A percentile compares a stretch with the other conserved stretches of the same genome.
Conservation (phyloP, 2,113 vertebrate species). For the Odontesthes bonariensis region DNA sequence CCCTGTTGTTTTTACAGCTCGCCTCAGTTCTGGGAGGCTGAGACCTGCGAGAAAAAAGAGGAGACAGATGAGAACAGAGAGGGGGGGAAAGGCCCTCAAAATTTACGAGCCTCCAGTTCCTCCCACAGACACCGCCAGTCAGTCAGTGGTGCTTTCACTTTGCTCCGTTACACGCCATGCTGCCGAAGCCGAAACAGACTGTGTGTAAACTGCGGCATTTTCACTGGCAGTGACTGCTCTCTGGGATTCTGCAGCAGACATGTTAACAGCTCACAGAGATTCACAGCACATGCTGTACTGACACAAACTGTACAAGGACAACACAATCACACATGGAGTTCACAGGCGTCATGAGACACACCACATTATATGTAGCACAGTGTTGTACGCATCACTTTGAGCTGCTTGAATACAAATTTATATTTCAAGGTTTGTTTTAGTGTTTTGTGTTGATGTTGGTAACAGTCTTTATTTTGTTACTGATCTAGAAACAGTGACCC, state of each 20-base stretch:
- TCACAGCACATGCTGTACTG: constrained; percentile 61
- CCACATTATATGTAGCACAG: not conserved
- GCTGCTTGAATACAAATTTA: not conserved
- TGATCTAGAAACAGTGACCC: not conserved
- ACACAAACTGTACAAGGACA: constrained; percentile 32
- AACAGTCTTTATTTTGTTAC: not conserved
- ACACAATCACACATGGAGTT: constrained; percentile 33
- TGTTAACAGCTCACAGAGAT: constrained; percentile 53
- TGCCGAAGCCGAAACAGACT: constrained; percentile 25
- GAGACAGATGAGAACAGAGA: constrained; percentile 1
- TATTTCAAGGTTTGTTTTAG: not conserved
- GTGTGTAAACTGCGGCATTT: constrained; percentile 22
- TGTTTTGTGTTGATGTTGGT: not conserved
- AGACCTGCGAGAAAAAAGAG: constrained; percentile 5
- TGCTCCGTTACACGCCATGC: constrained; percentile 6
- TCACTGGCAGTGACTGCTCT: not conserved
- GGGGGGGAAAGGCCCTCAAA: not conserved
- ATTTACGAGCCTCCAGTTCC: constrained; percentile 47
- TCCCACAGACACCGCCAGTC: constrained; percentile 21
- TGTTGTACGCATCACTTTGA: not conserved
- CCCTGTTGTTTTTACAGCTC: constrained; percentile 65
- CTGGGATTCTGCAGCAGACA: constrained; percentile 32
- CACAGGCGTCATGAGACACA: not conserved
- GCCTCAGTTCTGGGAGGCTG: constrained; percentile 57
- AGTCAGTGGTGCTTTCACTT: constrained; percentile 33